Conservation (phyloP, 2,888 invertebrate species). For the Malthinus flaveolus region DNA sequence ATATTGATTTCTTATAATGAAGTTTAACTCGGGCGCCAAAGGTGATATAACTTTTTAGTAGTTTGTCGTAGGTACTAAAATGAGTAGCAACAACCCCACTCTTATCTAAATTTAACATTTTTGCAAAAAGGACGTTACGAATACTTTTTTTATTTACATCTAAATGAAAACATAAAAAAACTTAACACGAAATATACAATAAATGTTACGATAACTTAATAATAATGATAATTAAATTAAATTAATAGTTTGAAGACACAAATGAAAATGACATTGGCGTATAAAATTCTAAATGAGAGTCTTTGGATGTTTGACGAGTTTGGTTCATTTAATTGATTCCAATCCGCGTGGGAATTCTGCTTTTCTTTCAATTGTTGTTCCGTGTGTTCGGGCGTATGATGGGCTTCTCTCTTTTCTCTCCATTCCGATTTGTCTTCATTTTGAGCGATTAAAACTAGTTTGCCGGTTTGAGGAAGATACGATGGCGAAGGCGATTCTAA, state of each 20-base stretch:
- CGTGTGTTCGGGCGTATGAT: conserved; percentile 44
- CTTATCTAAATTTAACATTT: too few species aligned
- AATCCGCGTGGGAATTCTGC: too few species aligned
- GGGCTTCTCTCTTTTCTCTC: conserved; percentile 44
- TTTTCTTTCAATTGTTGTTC: conserved; percentile 34
- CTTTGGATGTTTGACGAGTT: neutral
- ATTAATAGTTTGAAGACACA: conserved; percentile 10
- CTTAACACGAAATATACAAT: too few species aligned
- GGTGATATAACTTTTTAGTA: too few species aligned
- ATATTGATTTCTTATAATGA: too few species aligned
- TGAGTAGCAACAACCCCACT: too few species aligned
- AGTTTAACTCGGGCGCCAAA: too few species aligned
- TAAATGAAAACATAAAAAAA: too few species aligned
- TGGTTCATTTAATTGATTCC: neutral
- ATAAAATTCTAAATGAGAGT: conserved; percentile 8
- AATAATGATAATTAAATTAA: neutral
- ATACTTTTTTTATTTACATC: too few species aligned
- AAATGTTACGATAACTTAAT: too few species aligned
- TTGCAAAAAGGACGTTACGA: too few species aligned
- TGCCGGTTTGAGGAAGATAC: conserved; percentile 42
- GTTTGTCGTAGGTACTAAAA: too few species aligned
- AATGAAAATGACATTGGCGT: conserved; percentile 3
- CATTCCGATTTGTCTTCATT: conserved; percentile 32
- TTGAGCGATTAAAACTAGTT: conserved; percentile 54
- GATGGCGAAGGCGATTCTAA: conserved; percentile 42